Evolutionary conservation across 1,140 invertebrate genomes (phyloP), one percentile per base, ranked within the genome.

Genomic region (Camponotus vicinus): DNA sequence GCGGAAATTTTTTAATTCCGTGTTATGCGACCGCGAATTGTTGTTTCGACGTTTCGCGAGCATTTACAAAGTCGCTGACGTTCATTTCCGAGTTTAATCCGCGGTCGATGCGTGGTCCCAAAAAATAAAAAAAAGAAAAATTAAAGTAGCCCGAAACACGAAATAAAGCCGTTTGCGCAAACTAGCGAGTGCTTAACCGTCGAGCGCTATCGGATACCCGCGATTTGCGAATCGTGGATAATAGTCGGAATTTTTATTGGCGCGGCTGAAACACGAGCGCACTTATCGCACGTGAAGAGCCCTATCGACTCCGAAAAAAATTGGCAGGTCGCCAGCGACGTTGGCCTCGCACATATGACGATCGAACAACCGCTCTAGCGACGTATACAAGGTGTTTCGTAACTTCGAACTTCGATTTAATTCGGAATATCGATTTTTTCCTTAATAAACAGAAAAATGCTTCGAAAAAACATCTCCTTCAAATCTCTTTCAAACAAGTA

Each of bases 281-380:
- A 86, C 76, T 86, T 80, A 80, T 85, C 84, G 75, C 52, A 79
- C 84, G 76, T 69, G 64, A 80, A 86, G 73, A n/a, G 52, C 34
- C 32, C 84, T 69, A 69, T 80, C 84, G 64, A 15, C 49, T 52
- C 6, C 32, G 11, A 32, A 69, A 69, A 86, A 70, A 79, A 86
- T 80, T 86, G 84, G 76, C 84, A 15, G 8, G 1, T 8, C 18
- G 76, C 84, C 84, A 86, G 52, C 76, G 5, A 52, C 79, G 40
- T 49, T 18, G 45, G 37, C 8, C 6, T 69, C 76, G 63, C 63
- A 27, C 27, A 32, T 55, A 78, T 49, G 34, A 40, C 64, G 42
- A 75, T 85, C 52, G 75, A 85, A 79, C 63, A 21, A 15, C 21
- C 55, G 27, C 13, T 45, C 13, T 71, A 37, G 8, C 37, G 52